Evolutionary conservation across 2,797 vertebrate species (phyloP).

Genomic region (Lindbergichthys nudifrons): DNA sequence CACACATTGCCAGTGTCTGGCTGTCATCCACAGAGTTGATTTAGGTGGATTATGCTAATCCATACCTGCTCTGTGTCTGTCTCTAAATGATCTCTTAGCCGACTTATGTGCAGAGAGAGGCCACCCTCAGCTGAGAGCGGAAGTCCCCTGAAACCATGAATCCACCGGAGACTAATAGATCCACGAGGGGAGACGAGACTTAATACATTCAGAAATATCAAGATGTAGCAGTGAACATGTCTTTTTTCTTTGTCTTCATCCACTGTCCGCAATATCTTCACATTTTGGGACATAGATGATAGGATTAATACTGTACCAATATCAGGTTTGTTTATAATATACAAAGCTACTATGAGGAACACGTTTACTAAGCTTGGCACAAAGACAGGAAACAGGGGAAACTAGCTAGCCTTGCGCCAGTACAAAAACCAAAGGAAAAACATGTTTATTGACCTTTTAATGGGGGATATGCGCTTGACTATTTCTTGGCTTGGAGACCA

Average conservation of each 20-base stretch:
- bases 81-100: conserved; percentile 65
- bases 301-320: background rate
- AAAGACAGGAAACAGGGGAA: background rate
- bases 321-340: background rate
- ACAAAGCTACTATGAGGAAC: background rate
- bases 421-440: background rate
- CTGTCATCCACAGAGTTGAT: conserved; percentile 69
- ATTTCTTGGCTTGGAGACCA: background rate
- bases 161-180: conserved; percentile 32
- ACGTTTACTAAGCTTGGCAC: background rate
- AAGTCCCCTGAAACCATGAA: conserved; percentile 56
- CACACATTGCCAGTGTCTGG: conserved; percentile 52
- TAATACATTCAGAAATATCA: background rate
- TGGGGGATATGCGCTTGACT: background rate
- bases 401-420: background rate
- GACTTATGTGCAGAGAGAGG: conserved; percentile 50
- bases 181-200: conserved; percentile 7
- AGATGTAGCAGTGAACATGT: background rate
- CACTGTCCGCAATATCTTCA: background rate
- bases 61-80: conserved; percentile 69
- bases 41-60: conserved; percentile 77
- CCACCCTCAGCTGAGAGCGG: conserved; percentile 67
- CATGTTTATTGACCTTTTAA: background rate
- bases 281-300: background rate
- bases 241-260: conserved; percentile 11